Evolutionary conservation across 2,113 vertebrate species (phyloP).

Genomic region (Heterotilapia buettikoferi): DNA sequence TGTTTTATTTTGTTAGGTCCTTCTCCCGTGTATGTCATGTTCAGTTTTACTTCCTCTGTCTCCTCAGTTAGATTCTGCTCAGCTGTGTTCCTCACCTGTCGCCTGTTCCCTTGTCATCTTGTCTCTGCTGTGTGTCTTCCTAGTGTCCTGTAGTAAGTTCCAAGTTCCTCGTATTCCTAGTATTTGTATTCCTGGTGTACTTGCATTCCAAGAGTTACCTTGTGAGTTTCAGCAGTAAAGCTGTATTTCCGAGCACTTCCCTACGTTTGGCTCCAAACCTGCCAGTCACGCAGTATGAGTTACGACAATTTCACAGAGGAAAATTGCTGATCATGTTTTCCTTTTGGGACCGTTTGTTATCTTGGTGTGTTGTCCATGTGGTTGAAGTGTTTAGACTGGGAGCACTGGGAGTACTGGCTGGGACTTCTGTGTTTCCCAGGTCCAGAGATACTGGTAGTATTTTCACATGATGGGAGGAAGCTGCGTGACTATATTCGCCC

Average conservation of each 20-base stretch:
- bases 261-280: not conserved
- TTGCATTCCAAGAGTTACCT: not conserved
- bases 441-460: not conserved
- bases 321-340: not conserved
- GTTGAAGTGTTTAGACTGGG: not conserved
- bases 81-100: not conserved
- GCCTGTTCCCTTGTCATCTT: not conserved
- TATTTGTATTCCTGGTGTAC: not conserved
- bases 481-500: not conserved
- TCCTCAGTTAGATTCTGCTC: not conserved
- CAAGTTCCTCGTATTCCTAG: not conserved
- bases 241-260: not conserved
- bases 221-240: not conserved
- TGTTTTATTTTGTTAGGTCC: not conserved
- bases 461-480: not conserved
- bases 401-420: not conserved
- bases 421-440: not conserved
- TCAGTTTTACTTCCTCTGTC: not conserved
- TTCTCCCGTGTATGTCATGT: not conserved
- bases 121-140: not conserved
- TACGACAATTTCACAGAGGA: rapidly evolving
- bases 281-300: not conserved
- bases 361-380: not conserved
- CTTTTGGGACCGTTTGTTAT: rapidly evolving
- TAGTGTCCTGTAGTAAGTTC: not conserved